Base-by-base conservation (phyloP, 2,888 invertebrate species). In the Habroteleia sp. region DNA sequence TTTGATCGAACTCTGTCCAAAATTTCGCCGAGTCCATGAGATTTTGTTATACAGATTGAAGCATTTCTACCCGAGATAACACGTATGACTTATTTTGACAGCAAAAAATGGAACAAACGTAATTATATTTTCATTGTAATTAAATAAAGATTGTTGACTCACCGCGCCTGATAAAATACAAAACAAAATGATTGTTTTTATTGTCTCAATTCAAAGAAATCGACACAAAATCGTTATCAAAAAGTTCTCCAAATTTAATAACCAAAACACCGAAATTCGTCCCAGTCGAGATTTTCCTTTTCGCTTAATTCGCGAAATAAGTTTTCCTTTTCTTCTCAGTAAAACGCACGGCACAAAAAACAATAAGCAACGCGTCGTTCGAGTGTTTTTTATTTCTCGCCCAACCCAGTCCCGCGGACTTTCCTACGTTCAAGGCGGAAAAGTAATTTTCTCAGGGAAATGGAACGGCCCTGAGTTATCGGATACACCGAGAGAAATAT, bases 361-460 rank as follows among this genome's bases (percentile, higher is more conserved):
- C 48, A 56, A 23, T n/a, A 39, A 39, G 65, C 72, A 62, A 69
- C 74, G 66, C 73, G 65, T 76, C 74, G 46, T 62, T 69, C 37
- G 62, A 29, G 41, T 58, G 16, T 65, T 52, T 56, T 48, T 65
- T 44, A 58, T 50, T 50, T 52, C 39, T 1, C 39, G 20, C 20
- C n/a, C n/a, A n/a, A n/a, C n/a, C n/a, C n/a, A n/a, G 27, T 46
- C 56, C 65, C 33, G 16, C 65, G 71, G 77, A 77, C 79, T 80
- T 80, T 81, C 62, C 77, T 80, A 82, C 80, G 80, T 83, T 79
- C 79, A 68, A 76, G 54, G 60, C 23, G 44, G 41, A 46, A 71
- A 82, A 85, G 84, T 83, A 84, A 83, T 85, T 85, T 83, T 74
- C 80, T 77, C 41, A 23, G 68, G 79, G 83, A 82, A 82, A 86